Base-by-base conservation (phyloP, 2,797 vertebrate species). In the Danio aesculapii region DNA sequence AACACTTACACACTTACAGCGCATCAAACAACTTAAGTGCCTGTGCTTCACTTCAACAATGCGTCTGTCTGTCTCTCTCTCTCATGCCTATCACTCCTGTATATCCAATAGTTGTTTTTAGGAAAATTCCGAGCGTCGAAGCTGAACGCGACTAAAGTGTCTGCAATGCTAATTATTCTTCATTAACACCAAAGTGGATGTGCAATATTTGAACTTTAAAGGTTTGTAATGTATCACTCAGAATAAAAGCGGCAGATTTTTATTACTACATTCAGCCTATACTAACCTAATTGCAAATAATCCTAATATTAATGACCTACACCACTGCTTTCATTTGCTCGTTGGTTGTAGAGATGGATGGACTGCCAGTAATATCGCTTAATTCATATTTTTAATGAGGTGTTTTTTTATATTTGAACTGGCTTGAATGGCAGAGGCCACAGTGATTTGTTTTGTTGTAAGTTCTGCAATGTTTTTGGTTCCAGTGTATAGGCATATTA, bases 11-110 rank as follows among this genome's bases (percentile, higher is more conserved):
- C 77, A 49, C 83, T 75, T 71, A 72, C 62, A 50, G 21, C 4
- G 75, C 71, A 67, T 82, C 64, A 80, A 68, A 73, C 68, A 57
- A 59, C 79, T 81, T 61, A 81, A 77, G 78, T 84, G 73, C 55
- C 53, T 52, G 73, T 19, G 52, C 73, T 84, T 77, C 78, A 68
- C 62, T 77, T 14, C 52, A 81, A 81, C 72, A 84, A 81, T 66
- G 55, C 73, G 44, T 30, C 67, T 8, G 43, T 71, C 57, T 30
- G 30, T 13, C 30, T 17, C 41, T 69, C 57, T 49, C 57, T 49
- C 44, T 75, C 44, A 50, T 30, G 19, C 17, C 57, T 2, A 61
- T 83, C 77, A 70, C 30, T 58, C 64, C 19, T 17, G n/a, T 58
- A 16, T 63, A 59, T 68, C 57, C 62, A 71, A 62, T 61, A 70